These are phyloP conservation scores for Anorthoa munda DNA, from an alignment of 2,888 invertebrate genomes.

Conservation along the genomic window DNA sequence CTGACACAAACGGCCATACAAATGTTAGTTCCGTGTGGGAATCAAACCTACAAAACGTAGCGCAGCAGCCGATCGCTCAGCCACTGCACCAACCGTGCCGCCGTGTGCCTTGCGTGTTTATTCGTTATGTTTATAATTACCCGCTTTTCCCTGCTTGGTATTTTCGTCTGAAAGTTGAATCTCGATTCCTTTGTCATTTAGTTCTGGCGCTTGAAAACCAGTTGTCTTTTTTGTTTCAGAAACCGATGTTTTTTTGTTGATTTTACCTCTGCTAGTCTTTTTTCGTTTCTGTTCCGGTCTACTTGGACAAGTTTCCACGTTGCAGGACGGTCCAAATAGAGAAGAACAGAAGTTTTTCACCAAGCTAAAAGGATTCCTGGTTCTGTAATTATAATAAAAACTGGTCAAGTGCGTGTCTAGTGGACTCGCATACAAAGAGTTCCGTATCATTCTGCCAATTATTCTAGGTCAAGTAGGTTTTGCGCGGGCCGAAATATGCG, in stretches of 20 bases:
- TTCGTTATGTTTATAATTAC: too few species aligned
- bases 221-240: too few species aligned
- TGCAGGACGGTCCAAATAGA: constrained; percentile 47
- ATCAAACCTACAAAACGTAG: too few species aligned
- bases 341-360: constrained; percentile 53
- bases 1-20: too few species aligned
- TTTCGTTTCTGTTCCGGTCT: neutral
- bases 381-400: constrained; percentile 13
- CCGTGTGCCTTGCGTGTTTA: too few species aligned
- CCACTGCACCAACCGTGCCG: too few species aligned
- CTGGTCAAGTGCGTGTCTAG: too few species aligned
- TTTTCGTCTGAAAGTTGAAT: constrained; percentile 15
- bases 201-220: neutral
- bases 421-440: neutral
- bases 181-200: constrained; percentile 8
- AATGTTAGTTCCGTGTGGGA: too few species aligned
- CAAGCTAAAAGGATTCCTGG: constrained; percentile 16
- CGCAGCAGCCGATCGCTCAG: too few species aligned
- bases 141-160: neutral
- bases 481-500: too few species aligned
- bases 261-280: neutral
- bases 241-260: neutral
- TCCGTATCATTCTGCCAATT: neutral
- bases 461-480: neutral
- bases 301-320: constrained; percentile 16